These are phyloP conservation scores for Stercorarius parasiticus DNA, from an alignment of 2,113 vertebrate genomes.

Conservation along the genomic window DNA sequence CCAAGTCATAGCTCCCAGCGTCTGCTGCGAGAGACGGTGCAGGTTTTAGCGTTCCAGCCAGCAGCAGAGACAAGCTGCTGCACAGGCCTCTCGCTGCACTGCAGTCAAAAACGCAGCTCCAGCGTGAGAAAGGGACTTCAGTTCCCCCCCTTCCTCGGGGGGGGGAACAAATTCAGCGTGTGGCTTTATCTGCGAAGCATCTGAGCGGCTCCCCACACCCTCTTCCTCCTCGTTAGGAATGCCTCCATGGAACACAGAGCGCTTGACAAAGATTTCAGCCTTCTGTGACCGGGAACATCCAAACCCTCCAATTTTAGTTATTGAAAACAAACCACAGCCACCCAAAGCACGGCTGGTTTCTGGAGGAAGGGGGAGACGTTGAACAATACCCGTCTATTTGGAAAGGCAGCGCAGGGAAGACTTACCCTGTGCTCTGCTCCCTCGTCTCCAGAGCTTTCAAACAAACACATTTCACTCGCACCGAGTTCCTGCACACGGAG, in stretches of 20 bases:
- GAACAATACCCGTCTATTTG: rapidly evolving
- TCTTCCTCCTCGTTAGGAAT: background rate
- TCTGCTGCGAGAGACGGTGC: background rate
- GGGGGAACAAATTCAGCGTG: rapidly evolving
- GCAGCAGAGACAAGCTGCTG: background rate
- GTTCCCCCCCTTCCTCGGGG: background rate
- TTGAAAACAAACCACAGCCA: background rate
- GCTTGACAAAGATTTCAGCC: background rate
- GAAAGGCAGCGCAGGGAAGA: background rate
- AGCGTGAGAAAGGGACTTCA: background rate
- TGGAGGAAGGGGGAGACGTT: background rate
- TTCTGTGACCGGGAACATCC: background rate
- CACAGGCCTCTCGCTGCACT: background rate
- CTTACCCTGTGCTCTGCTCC: background rate
- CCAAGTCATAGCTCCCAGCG: background rate
- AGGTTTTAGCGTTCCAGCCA: background rate
- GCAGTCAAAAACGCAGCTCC: background rate
- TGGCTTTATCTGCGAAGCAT: background rate
- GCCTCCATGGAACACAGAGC: background rate
- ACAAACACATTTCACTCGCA: background rate
- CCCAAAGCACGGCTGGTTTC: background rate
- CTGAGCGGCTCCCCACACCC: background rate
- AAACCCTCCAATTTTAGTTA: background rate
- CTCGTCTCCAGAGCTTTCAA: background rate
- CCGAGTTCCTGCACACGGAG: rapidly evolving